A percentile compares a stretch with the other conserved stretches of the same genome.
phyloP scores from a whole-genome alignment of 2,113 vertebrate genomes.

The Agelaius phoeniceus region DNA sequence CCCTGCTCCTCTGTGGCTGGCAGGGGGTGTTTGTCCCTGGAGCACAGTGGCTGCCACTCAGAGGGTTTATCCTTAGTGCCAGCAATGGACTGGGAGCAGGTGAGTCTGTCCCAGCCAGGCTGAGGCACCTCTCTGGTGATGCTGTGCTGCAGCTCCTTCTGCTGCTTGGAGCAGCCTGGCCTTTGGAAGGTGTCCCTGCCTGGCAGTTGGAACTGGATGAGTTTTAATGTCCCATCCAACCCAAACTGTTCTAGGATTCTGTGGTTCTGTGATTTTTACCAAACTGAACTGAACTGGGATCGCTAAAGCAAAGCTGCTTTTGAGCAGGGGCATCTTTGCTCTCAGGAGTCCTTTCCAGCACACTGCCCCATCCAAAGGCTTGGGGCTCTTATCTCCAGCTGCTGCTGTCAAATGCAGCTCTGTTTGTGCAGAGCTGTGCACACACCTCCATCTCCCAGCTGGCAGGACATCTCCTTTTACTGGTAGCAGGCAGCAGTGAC shows the following conservation, averaged over 20 bases:
- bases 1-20: not conserved
- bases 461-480: not conserved
- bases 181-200: not conserved
- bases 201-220: not conserved
- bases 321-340: not conserved
- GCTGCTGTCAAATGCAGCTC: rapidly evolving
- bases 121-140: not conserved
- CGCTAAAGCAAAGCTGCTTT: not conserved
- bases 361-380: not conserved
- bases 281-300: not conserved
- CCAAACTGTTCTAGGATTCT: not conserved
- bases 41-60: not conserved
- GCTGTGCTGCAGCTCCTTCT: not conserved
- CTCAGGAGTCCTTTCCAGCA: not conserved
- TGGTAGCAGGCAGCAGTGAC: not conserved
- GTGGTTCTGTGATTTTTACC: not conserved
- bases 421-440: not conserved
- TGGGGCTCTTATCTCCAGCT: not conserved
- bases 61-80: not conserved
- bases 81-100: rapidly evolving
- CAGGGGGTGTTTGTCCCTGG: not conserved
- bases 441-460: not conserved
- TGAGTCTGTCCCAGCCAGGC: not conserved
- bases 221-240: not conserved
- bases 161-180: not conserved